Base-by-base conservation (phyloP, 2,797 vertebrate genomes). In the Semaprochilodus insignis region DNA sequence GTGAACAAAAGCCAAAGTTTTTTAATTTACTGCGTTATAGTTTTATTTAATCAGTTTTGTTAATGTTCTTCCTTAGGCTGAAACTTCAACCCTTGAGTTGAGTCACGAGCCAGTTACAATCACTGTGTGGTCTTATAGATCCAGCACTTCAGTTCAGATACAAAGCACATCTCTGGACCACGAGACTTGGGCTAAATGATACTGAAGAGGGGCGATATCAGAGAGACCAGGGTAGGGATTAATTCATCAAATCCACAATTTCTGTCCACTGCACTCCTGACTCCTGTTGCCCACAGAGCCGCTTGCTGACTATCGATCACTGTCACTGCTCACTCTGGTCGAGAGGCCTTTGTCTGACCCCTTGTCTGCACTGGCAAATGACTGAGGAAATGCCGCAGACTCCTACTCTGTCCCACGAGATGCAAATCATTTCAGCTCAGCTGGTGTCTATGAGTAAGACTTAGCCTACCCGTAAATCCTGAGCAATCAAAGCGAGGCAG, bases 361-460 rank as follows among this genome's bases (percentile, higher is more conserved):
- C 86, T 81, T 90, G 60, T 48, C 59, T 73, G 63, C 70, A 67
- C 63, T 52, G 74, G 67, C 65, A 25, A 69, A 77, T 14, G 4
- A 76, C 75, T 69, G 74, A 83, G 76, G 77, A 83, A 79, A 83
- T 74, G 27, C 70, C 70, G 66, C 6, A 78, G 34, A 36, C 62
- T 74, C 77, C 91, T 86, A 89, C 90, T 72, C 54, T 52, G 40
- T 52, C 81, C 59, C 25, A 81, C 36, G 82, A 72, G 54, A 75
- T 60, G 36, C 74, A 81, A 60, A 59, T 79, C 76, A 80, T 36
- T 81, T 51, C 60, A 77, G 63, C 51, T 54, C 31, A 34, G 73
- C 76, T 76, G 40, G 2, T 66, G 63, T 57, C 63, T 6, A 55
- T 23, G 62, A 66, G 23, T 76, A 78, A 74, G 52, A 36, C 13